phyloP scores from a whole-genome alignment of 2,888 invertebrate species.

The Endomychus coccineus region DNA sequence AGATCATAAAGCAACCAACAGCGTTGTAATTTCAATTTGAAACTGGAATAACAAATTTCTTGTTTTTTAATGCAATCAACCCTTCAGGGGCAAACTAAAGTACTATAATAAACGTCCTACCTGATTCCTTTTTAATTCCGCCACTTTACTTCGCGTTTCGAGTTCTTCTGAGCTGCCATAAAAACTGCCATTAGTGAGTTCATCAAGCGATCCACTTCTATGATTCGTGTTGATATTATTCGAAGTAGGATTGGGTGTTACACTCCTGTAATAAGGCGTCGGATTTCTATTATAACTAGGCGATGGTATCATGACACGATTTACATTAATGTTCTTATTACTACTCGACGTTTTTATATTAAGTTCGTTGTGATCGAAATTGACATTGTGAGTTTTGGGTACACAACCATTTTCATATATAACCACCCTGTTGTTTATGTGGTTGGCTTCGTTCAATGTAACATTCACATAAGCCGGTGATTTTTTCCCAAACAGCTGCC shows the following conservation, averaged over 20 bases:
- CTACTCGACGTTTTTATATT: constrained; percentile 35
- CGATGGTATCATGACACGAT: constrained; percentile 44
- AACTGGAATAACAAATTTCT: too few species aligned
- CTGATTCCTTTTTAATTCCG: constrained; percentile 48
- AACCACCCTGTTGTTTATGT: constrained; percentile 40
- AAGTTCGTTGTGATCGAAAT: constrained; percentile 38
- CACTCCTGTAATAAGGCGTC: constrained; percentile 34
- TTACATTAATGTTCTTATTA: constrained; percentile 36
- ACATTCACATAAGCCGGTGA: constrained; percentile 41
- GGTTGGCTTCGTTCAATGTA: constrained; percentile 41
- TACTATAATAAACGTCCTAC: too few species aligned
- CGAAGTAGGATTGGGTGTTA: constrained; percentile 37
- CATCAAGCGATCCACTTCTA: constrained; percentile 36
- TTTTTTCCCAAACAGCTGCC: constrained; percentile 37
- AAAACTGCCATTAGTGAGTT: constrained; percentile 29
- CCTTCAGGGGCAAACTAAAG: too few species aligned
- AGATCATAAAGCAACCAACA: too few species aligned
- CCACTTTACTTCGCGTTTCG: constrained; percentile 36
- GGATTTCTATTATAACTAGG: constrained; percentile 50
- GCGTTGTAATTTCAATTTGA: too few species aligned
- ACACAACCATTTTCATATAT: constrained; percentile 40
- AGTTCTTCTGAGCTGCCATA: constrained; percentile 30
- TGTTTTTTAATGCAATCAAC: too few species aligned
- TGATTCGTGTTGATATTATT: constrained; percentile 29
- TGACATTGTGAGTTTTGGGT: constrained; percentile 37